A percentile compares a stretch with the other conserved stretches of the same genome.
phyloP scores from a whole-genome alignment of 1,140 invertebrate genomes.

The Drosophila nigrodunni region DNA sequence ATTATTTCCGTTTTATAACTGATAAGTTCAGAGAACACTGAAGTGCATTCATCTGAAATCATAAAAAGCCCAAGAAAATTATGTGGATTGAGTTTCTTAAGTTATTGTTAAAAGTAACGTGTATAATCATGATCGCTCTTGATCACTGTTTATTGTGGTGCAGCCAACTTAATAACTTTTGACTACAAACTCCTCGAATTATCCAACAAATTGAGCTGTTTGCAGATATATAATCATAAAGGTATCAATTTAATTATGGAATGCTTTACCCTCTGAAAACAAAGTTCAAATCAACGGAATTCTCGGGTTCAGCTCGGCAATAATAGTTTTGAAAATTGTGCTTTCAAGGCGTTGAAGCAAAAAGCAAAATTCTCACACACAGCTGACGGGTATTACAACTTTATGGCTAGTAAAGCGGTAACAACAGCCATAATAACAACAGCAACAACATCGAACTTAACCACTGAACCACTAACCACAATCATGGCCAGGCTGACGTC shows the following conservation, averaged over 20 bases:
- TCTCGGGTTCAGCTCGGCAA: constrained; percentile 32
- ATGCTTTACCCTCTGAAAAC: constrained; percentile 16
- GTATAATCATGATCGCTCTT: too few species aligned
- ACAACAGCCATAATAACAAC: constrained; percentile 23
- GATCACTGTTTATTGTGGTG: not conserved
- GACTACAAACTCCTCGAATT: too few species aligned
- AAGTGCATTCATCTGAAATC: constrained; percentile 2
- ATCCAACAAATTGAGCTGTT: constrained; percentile 4
- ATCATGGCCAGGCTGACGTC: constrained; percentile 75
- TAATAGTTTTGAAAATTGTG: constrained; percentile 21
- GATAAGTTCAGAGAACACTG: constrained; percentile 4
- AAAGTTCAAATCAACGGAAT: constrained; percentile 6
- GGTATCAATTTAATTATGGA: constrained; percentile 37
- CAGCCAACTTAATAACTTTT: not conserved
- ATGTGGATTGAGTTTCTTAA: constrained; percentile 7
- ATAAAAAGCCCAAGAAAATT: constrained; percentile 4
- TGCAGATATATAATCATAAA: constrained; percentile 9
- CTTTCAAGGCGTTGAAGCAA: constrained; percentile 34
- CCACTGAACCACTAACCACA: constrained; percentile 57
- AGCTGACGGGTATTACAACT: constrained; percentile 55
- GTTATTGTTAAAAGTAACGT: not conserved
- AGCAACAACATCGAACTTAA: not conserved
- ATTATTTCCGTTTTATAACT: constrained; percentile 36
- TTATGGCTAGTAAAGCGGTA: constrained; percentile 39
- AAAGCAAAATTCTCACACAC: constrained; percentile 48